These are phyloP conservation scores for Lota lota DNA, from an alignment of 2,113 vertebrate species.

Conservation along the genomic window DNA sequence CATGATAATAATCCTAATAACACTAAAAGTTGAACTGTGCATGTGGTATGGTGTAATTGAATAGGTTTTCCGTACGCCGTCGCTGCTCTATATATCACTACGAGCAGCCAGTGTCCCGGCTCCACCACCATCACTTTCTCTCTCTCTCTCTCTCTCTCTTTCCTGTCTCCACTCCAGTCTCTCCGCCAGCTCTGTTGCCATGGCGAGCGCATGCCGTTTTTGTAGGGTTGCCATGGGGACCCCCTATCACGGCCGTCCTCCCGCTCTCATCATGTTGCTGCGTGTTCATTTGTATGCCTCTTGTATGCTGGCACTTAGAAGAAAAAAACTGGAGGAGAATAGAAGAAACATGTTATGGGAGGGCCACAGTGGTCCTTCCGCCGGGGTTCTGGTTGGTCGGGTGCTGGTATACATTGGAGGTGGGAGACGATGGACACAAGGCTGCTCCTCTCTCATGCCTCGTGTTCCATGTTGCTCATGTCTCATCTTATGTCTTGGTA, in stretches of 20 bases:
- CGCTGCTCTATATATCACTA: conserved; percentile 23
- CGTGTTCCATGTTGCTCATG: too few relatives aligned
- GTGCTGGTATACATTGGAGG: neutral
- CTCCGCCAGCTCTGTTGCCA: conserved; percentile 63
- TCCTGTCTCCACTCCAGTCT: conserved; percentile 31
- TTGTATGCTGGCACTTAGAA: conserved; percentile 31
- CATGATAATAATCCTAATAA: too few relatives aligned
- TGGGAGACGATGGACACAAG: neutral
- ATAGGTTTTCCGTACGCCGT: conserved; percentile 3
- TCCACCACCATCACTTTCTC: conserved; percentile 23
- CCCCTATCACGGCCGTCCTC: conserved; percentile 49
- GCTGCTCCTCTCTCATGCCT: neutral
- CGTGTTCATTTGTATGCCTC: conserved; percentile 58
- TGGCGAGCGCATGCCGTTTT: conserved; percentile 70
- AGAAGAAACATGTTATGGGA: too few relatives aligned
- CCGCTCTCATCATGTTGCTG: conserved; percentile 57
- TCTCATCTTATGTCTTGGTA: neutral
- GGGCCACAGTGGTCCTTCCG: too few relatives aligned
- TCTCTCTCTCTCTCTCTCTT: conserved; percentile 27
- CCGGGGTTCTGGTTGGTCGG: too few relatives aligned
- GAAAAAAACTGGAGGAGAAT: neutral
- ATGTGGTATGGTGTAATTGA: conserved; percentile 2
- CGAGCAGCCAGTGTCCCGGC: conserved; percentile 48
- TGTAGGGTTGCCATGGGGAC: conserved; percentile 67
- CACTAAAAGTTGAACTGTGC: too few relatives aligned